These are phyloP conservation scores for Sebastes fasciatus DNA, from an alignment of 2,113 vertebrate genomes.

Conservation along the genomic window DNA sequence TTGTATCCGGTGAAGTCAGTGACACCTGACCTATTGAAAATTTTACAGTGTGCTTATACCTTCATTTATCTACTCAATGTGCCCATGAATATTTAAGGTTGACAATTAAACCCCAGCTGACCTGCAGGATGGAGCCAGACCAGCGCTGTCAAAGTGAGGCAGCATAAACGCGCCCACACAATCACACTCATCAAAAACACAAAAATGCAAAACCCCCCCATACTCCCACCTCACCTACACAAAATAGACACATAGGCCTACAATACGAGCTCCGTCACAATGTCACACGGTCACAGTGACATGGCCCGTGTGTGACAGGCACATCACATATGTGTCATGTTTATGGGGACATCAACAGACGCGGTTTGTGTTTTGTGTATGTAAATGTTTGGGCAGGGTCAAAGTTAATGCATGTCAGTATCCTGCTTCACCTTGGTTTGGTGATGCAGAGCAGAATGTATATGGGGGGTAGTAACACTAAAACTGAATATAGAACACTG, in stretches of 20 bases:
- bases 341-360: conserved; percentile 61
- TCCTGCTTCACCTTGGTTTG: conserved; percentile 70
- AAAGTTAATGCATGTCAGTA: conserved; percentile 73
- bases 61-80: conserved; percentile 86
- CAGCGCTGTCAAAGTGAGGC: conserved; percentile 65
- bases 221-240: conserved; percentile 18
- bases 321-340: conserved; percentile 72
- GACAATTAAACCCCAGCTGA: conserved; percentile 86
- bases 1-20: conserved; percentile 81
- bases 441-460: conserved; percentile 42
- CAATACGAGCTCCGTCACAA: conserved; percentile 52
- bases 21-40: conserved; percentile 86
- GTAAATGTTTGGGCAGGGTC: conserved; percentile 74
- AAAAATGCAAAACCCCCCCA: conserved; percentile 28
- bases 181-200: conserved; percentile 42
- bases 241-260: conserved; percentile 35
- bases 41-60: conserved; percentile 85
- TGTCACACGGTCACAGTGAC: conserved; percentile 65
- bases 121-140: conserved; percentile 70
- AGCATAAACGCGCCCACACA: conserved; percentile 55
- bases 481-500: conserved; percentile 39
- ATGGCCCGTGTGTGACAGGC: conserved; percentile 58
- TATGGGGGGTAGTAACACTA: conserved; percentile 5
- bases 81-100: conserved; percentile 86
- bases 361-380: conserved; percentile 71